These are phyloP conservation scores for Thermophis baileyi DNA, from an alignment of 2,113 vertebrate genomes.

Conservation along the genomic window DNA sequence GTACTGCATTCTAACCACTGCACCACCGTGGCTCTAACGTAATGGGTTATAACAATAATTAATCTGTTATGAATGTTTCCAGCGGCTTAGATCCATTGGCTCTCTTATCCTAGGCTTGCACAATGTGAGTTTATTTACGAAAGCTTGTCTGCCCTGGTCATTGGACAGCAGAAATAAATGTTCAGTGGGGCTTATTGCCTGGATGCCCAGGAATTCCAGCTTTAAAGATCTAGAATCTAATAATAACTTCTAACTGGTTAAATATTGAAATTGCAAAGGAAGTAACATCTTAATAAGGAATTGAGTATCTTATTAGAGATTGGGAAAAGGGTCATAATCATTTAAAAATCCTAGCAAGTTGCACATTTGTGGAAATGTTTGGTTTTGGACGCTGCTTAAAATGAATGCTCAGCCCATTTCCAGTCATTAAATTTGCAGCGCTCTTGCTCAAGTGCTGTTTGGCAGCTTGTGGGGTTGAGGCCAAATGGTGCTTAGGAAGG, in stretches of 20 bases:
- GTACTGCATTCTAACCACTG: too few relatives aligned
- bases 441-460: not conserved
- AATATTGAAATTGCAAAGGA: not conserved
- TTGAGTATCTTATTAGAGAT: not conserved
- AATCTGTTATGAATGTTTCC: not conserved
- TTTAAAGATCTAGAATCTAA: not conserved
- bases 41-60: not conserved
- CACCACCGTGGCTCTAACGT: too few relatives aligned
- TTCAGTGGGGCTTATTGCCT: not conserved
- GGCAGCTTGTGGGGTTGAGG: not conserved
- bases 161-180: too few relatives aligned
- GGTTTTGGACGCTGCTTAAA: not conserved
- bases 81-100: not conserved
- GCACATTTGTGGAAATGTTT: not conserved
- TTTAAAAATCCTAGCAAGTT: not conserved
- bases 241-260: not conserved
- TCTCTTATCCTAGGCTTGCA: not conserved
- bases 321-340: not conserved
- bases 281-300: not conserved
- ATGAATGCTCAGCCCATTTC: slow-evolving; percentile 12
- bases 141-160: too few relatives aligned
- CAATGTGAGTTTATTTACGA: not conserved
- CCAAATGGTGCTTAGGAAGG: slow-evolving; percentile 6
- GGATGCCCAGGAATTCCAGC: not conserved
- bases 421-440: slow-evolving; percentile 24